Conservation (phyloP, 2,113 vertebrate genomes). For the Plestiodon gilberti region DNA sequence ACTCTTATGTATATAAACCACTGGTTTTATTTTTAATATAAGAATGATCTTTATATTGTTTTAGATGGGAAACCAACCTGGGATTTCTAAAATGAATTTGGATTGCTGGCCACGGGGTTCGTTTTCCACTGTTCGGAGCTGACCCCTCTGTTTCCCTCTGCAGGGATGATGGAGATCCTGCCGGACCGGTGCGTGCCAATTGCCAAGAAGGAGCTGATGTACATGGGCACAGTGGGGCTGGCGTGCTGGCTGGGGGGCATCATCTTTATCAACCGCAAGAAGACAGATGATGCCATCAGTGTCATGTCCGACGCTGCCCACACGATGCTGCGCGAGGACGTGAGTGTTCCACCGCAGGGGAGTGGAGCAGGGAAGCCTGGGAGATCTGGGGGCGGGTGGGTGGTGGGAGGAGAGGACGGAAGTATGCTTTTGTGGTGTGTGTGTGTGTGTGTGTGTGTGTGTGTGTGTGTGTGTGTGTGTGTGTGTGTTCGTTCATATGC, state of each 20-base stretch:
- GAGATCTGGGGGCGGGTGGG: background rate
- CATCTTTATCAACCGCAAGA: slow-evolving; percentile 82
- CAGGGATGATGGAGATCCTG: slow-evolving; percentile 80
- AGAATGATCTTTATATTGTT: too few relatives aligned
- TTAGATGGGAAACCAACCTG: too few relatives aligned
- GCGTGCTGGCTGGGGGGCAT: slow-evolving; percentile 80
- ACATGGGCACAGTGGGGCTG: slow-evolving; percentile 77
- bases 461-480: too few relatives aligned
- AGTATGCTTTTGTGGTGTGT: too few relatives aligned
- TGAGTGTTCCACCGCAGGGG: slow-evolving; percentile 51
- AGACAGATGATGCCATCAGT: slow-evolving; percentile 76
- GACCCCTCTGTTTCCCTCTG: background rate
- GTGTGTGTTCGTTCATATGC: too few relatives aligned
- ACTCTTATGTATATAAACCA: too few relatives aligned
- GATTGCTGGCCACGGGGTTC: background rate
- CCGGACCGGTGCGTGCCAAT: slow-evolving; percentile 78
- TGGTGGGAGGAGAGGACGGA: fast-evolving
- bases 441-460: too few relatives aligned
- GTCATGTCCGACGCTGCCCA: slow-evolving; percentile 75
- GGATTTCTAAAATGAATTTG: background rate
- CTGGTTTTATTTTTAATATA: too few relatives aligned
- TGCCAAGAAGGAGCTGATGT: slow-evolving; percentile 80
- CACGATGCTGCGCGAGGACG: slow-evolving; percentile 77
- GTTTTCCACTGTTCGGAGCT: background rate
- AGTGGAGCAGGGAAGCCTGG: background rate